Conservation (phyloP, 2,888 invertebrate species). For the Amiota minor region DNA sequence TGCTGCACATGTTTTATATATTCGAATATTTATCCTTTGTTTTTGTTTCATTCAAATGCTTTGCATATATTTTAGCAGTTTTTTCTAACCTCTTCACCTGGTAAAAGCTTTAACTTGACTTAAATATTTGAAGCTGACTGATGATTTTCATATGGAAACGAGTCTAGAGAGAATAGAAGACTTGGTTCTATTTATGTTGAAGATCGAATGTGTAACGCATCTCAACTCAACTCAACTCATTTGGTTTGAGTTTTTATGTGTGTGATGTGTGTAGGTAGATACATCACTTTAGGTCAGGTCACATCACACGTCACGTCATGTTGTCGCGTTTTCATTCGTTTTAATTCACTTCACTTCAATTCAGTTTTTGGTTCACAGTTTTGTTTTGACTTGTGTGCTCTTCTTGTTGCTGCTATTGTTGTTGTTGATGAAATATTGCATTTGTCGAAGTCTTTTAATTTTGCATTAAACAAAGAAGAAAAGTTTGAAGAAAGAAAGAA, state of each 20-base stretch:
- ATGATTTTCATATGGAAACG: too few relatives aligned
- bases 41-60: slow-evolving; percentile 9
- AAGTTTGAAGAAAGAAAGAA: slow-evolving; percentile 33
- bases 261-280: too few relatives aligned
- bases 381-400: too few relatives aligned
- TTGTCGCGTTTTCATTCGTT: slow-evolving; percentile 8
- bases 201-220: neutral
- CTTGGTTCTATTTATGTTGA: neutral
- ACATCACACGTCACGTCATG: neutral
- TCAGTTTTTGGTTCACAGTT: too few relatives aligned
- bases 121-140: too few relatives aligned
- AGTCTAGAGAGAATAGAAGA: too few relatives aligned
- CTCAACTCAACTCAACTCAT: too few relatives aligned
- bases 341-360: neutral
- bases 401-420: too few relatives aligned
- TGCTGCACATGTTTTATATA: slow-evolving; percentile 47
- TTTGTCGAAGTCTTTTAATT: slow-evolving; percentile 63
- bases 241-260: too few relatives aligned
- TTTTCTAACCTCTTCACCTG: neutral
- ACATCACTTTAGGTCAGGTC: too few relatives aligned
- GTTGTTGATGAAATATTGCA: slow-evolving; percentile 60
- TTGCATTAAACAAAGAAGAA: slow-evolving; percentile 26
- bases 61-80: slow-evolving; percentile 1
- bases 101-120: too few relatives aligned
- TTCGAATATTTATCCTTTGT: slow-evolving; percentile 32